phyloP scores from a whole-genome alignment of 2,888 invertebrate genomes.

The Lydus trimaculatus region DNA sequence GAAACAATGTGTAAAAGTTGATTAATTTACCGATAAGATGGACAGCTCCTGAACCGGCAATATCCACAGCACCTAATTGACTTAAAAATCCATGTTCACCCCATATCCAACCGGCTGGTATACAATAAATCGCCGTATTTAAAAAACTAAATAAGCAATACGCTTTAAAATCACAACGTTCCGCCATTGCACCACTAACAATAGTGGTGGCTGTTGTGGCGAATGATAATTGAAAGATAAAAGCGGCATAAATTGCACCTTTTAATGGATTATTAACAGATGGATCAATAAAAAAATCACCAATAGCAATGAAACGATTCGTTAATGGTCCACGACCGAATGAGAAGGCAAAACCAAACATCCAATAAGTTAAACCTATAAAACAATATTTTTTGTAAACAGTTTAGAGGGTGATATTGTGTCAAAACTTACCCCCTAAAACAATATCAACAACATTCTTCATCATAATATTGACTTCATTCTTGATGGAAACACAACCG shows the following conservation, averaged over 20 bases:
- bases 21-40: conserved; percentile 78
- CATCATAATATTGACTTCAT: conserved; percentile 98
- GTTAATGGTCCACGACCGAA: conserved; percentile 78
- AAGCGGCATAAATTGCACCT: conserved; percentile 87
- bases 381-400: not conserved
- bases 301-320: conserved; percentile 84
- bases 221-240: conserved; percentile 89
- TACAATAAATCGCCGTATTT: conserved; percentile 89
- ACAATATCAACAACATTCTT: conserved; percentile 94
- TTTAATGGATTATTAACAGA: conserved; percentile 75
- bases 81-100: conserved; percentile 87
- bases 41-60: conserved; percentile 91
- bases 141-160: conserved; percentile 89
- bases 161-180: conserved; percentile 91
- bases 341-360: conserved; percentile 91
- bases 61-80: conserved; percentile 86
- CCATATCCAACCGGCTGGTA: conserved; percentile 96
- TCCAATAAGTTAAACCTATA: conserved; percentile 89
- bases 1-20: not conserved
- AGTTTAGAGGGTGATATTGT: no score
- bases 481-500: conserved; percentile 90
- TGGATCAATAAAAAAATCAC: conserved; percentile 84
- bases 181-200: conserved; percentile 94
- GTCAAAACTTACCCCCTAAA: conserved; percentile 74
- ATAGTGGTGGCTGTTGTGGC: conserved; percentile 92